Evolutionary conservation across 2,888 invertebrate genomes (phyloP), one percentile per base, ranked within the genome.

Genomic region (Lepas anatifera): DNA sequence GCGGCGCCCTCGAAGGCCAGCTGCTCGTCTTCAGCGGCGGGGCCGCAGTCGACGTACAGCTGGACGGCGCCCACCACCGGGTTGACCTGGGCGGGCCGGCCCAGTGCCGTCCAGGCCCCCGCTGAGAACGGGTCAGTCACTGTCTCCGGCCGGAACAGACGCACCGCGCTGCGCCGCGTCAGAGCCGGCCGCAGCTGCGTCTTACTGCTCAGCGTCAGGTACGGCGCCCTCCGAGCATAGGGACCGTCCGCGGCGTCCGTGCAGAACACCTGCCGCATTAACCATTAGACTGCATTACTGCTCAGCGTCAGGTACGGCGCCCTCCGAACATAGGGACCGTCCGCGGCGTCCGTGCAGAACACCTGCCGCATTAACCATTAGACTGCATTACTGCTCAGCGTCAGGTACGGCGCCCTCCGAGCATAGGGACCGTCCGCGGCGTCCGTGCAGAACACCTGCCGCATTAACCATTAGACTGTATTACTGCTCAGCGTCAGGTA

Each of bases 31-130:
- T 29, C 32, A 7, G 58, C 32, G 13, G 27, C 29, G 6, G 52
- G 16, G 58, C 58, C 58, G 22, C 58, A 58, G 32, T 58, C 58
- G 58, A 22, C 29, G 32, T 58, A 58, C 58, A 58, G 32, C 6
- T 66, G 64, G 13, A 66, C 64, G 64, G 64, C 64, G 13, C 18
- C 39, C 64, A 66, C 25, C 39, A 39, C 11, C 37, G 64, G 64
- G 64, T 66, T 66, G 10, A 58, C 32, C 58, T 58, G 58, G 7
- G 58, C 32, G 32, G 32, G 58, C 32, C 58, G 58, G 32, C 29
- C 58, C 22, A 35, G 32, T 6, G 18, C 2, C 18, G 58, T 18
- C 58, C 58, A 58, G 3, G 64, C 64, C 25, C 6, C 64, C 32
- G 39, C 13, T 0, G 39, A 39, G n/a, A 39, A 37, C 64, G 39